These are phyloP conservation scores for Pelochelys cantorii DNA, from an alignment of 2,797 vertebrate genomes.

Conservation along the genomic window DNA sequence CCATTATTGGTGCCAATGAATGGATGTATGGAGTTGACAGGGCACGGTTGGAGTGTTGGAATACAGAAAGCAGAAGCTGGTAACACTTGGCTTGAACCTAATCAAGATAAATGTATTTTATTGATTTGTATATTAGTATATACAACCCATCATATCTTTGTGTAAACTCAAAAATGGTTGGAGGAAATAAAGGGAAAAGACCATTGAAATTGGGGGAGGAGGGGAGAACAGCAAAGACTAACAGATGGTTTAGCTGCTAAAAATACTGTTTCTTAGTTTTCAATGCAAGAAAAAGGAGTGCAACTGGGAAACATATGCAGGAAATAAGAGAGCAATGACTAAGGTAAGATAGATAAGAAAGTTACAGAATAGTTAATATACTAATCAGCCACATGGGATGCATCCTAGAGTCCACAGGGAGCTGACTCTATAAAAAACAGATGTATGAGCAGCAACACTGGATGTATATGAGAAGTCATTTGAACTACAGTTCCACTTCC, in stretches of 20 bases:
- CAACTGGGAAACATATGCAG: neutral
- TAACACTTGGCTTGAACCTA: slow-evolving; percentile 97
- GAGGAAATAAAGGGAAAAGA: slow-evolving; percentile 4
- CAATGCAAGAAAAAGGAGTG: neutral
- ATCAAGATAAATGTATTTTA: slow-evolving; percentile 63
- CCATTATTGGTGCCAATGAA: slow-evolving; percentile 91
- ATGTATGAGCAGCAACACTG: neutral
- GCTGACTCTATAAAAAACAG: neutral
- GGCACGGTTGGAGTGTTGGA: slow-evolving; percentile 93
- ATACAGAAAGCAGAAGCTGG: slow-evolving; percentile 96
- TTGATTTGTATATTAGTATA: slow-evolving; percentile 48
- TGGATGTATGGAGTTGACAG: slow-evolving; percentile 97
- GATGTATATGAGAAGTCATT: slow-evolving; percentile 8
- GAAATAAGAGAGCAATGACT: neutral
- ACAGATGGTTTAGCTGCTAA: neutral
- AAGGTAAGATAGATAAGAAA: too few species aligned
- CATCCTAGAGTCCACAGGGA: neutral
- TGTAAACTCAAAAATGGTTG: neutral
- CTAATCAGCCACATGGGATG: neutral
- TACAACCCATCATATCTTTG: slow-evolving; percentile 31
- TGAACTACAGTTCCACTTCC: neutral
- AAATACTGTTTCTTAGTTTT: neutral
- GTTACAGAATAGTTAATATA: neutral
- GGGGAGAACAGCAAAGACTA: neutral
- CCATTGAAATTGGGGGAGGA: neutral